Evolutionary conservation across 1,140 invertebrate species (phyloP).

Genomic region (Formica exsecta): DNA sequence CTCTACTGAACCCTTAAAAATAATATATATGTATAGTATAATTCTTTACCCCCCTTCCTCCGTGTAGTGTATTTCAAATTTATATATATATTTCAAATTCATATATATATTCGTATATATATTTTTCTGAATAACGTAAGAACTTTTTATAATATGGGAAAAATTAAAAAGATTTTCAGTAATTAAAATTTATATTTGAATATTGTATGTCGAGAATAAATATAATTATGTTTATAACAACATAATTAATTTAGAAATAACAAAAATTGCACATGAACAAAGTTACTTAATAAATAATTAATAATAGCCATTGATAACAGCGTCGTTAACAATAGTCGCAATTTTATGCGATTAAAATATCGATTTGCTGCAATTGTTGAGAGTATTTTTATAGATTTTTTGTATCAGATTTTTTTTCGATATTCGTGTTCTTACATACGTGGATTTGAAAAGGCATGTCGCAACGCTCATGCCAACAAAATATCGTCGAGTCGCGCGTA

Average conservation of each 20-base stretch:
- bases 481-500: conserved; percentile 48
- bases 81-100: neutral
- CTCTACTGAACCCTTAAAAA: neutral
- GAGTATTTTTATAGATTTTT: neutral
- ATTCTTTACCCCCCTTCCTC: neutral
- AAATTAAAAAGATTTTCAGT: neutral
- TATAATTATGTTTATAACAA: neutral
- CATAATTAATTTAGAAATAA: neutral
- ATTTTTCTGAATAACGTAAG: neutral
- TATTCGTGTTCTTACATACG: conserved; percentile 11
- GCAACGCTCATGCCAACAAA: conserved; percentile 42
- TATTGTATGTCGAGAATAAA: neutral
- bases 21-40: neutral
- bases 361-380: neutral
- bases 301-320: neutral
- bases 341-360: neutral
- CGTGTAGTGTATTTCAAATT: neutral
- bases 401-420: neutral
- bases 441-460: conserved; percentile 11
- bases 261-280: neutral
- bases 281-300: neutral
- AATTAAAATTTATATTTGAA: neutral
- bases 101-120: too few species aligned
- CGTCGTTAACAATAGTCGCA: too few species aligned
- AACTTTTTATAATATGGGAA: neutral